phyloP scores from a whole-genome alignment of 2,888 invertebrate genomes.

The Eupithecia exiguata region DNA sequence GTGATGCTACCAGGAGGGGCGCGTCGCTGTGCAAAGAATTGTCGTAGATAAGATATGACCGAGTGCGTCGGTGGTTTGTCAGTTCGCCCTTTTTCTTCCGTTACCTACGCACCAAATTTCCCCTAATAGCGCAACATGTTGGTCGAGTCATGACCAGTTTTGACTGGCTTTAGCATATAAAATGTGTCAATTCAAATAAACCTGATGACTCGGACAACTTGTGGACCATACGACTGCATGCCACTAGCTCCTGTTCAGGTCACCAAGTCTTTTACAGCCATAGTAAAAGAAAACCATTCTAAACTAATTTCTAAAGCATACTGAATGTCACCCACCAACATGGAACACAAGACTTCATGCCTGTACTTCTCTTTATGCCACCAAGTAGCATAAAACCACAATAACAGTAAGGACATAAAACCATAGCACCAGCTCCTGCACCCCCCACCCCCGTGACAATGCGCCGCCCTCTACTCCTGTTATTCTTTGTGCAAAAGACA shows the following conservation, averaged over 20 bases:
- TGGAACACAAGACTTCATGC: background rate
- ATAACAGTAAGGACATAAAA: background rate
- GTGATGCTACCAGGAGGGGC: too few species aligned
- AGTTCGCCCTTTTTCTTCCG: too few species aligned
- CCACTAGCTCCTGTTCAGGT: background rate
- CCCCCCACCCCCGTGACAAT: constrained; percentile 9
- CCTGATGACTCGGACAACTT: background rate
- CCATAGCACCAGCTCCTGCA: constrained; percentile 4
- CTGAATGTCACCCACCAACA: background rate
- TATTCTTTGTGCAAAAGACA: constrained; percentile 27
- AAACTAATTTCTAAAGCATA: background rate
- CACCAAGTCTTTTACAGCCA: background rate
- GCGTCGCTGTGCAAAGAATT: too few species aligned
- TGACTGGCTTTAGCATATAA: too few species aligned
- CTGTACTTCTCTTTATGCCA: background rate
- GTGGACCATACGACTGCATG: background rate
- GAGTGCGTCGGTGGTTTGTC: too few species aligned
- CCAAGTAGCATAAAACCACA: background rate
- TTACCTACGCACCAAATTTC: too few species aligned
- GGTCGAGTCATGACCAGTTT: too few species aligned
- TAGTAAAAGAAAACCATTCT: background rate
- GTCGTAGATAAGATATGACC: too few species aligned
- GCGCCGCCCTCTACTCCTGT: background rate
- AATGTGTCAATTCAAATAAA: too few species aligned
- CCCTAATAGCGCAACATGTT: too few species aligned